A percentile compares a stretch with the other conserved stretches of the same genome.
These are phyloP conservation scores for Volucella inflata DNA, from an alignment of 2,888 invertebrate species.

Conservation along the genomic window DNA sequence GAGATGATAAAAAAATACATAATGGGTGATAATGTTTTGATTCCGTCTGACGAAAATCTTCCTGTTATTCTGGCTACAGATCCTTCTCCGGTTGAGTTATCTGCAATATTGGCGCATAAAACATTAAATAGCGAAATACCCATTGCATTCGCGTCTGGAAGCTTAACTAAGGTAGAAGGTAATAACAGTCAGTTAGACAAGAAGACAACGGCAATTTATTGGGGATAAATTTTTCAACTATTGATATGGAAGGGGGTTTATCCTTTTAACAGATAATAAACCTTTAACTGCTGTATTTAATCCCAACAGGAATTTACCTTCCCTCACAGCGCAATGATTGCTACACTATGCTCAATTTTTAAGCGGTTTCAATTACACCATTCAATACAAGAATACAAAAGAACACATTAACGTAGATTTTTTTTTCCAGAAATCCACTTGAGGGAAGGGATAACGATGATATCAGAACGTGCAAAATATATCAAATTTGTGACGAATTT, in stretches of 20 bases:
- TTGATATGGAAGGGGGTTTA: constrained; percentile 63
- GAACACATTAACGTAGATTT: constrained; percentile 57
- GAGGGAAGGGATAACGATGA: background rate
- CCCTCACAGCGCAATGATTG: constrained; percentile 60
- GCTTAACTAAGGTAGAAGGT: background rate
- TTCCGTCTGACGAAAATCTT: constrained; percentile 60
- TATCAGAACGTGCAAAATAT: background rate
- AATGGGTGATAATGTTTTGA: constrained; percentile 51
- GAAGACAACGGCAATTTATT: constrained; percentile 8
- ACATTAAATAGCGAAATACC: constrained; percentile 19
- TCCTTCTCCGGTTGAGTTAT: constrained; percentile 62
- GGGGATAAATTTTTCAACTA: constrained; percentile 62
- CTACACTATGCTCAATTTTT: constrained; percentile 68
- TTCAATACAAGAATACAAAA: constrained; percentile 58
- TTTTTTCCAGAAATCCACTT: constrained; percentile 24
- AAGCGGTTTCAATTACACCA: constrained; percentile 69
- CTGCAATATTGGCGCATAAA: constrained; percentile 45
- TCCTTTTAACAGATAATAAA: constrained; percentile 63
- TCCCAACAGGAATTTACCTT: constrained; percentile 57
- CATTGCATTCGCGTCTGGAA: constrained; percentile 50
- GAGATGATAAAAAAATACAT: constrained; percentile 77
- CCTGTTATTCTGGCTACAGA: constrained; percentile 73
- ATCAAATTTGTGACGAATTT: constrained; percentile 22
- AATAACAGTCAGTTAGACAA: constrained; percentile 19
- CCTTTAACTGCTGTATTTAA: constrained; percentile 58